Evolutionary conservation across 1,140 invertebrate genomes (phyloP).

Genomic region (Eupristina koningsbergeri): DNA sequence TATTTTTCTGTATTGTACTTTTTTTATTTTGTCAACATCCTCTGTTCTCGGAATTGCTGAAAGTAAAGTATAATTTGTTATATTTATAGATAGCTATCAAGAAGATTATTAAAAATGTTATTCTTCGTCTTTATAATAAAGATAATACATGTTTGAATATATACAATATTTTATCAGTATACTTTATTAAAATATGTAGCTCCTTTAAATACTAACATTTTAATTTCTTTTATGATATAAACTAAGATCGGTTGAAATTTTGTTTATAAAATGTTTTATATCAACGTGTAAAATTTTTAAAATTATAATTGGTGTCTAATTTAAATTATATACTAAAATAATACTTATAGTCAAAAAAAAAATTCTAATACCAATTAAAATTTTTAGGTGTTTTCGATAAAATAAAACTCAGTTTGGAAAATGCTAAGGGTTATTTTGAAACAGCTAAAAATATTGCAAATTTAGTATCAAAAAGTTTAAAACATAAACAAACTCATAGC

Average conservation of each 20-base stretch:
- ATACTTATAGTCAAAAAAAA: background rate
- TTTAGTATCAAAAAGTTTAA: slow-evolving; percentile 66
- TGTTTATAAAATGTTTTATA: background rate
- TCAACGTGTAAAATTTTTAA: background rate
- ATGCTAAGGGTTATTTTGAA: slow-evolving; percentile 75
- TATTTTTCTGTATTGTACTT: background rate
- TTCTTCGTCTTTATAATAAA: too few species aligned
- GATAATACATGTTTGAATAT: too few species aligned
- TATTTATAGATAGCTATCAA: too few species aligned
- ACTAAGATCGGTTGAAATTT: too few species aligned
- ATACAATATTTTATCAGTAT: too few species aligned
- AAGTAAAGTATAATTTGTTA: slow-evolving; percentile 14
- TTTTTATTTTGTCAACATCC: background rate
- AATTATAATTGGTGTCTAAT: too few species aligned
- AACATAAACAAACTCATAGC: slow-evolving; percentile 47
- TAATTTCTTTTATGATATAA: too few species aligned
- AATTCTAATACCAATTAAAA: background rate
- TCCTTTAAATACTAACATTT: too few species aligned
- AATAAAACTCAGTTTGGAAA: slow-evolving; percentile 77
- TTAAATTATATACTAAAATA: too few species aligned
- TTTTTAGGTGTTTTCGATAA: slow-evolving; percentile 69
- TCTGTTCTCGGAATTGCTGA: background rate
- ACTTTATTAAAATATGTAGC: too few species aligned
- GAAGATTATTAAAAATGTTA: too few species aligned
- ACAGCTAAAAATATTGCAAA: slow-evolving; percentile 68